Conservation (phyloP, 2,113 vertebrate genomes). For the Phaethon lepturus region DNA sequence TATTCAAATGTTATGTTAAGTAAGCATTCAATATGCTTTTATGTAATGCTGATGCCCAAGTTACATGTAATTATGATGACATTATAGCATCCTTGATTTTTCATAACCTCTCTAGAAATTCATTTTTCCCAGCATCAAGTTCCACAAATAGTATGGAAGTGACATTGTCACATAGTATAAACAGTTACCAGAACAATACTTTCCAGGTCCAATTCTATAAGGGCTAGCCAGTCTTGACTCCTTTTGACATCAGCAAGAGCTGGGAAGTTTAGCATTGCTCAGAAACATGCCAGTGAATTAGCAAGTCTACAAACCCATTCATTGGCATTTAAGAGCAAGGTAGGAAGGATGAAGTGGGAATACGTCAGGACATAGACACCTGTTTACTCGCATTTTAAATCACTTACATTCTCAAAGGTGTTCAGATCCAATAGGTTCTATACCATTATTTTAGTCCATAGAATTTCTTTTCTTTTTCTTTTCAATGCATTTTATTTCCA, state of each 20-base stretch:
- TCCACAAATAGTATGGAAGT: conserved; percentile 45
- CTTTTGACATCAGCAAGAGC: conserved; percentile 8
- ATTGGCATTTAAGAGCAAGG: neutral
- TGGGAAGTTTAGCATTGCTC: neutral
- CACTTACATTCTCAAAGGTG: neutral
- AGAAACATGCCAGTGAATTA: conserved; percentile 27
- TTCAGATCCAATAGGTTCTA: neutral
- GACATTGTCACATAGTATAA: conserved; percentile 56
- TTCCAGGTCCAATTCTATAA: conserved; percentile 34
- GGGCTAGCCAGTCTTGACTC: neutral
- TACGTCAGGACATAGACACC: neutral
- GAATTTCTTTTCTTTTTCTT: neutral
- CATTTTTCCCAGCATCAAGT: conserved; percentile 47
- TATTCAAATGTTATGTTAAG: conserved; percentile 71
- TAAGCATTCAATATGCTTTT: conserved; percentile 65
- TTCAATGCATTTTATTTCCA: neutral
- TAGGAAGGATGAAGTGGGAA: neutral
- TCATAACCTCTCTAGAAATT: conserved; percentile 51
- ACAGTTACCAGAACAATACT: conserved; percentile 42
- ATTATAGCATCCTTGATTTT: conserved; percentile 55
- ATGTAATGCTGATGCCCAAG: conserved; percentile 64
- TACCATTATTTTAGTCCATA: neutral
- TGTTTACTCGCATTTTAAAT: neutral
- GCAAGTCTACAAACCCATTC: neutral
- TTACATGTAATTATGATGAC: conserved; percentile 68